A percentile compares a stretch with the other conserved stretches of the same genome.
Conservation (phyloP, 2,113 vertebrate genomes). For the Ictalurus punctatus region DNA sequence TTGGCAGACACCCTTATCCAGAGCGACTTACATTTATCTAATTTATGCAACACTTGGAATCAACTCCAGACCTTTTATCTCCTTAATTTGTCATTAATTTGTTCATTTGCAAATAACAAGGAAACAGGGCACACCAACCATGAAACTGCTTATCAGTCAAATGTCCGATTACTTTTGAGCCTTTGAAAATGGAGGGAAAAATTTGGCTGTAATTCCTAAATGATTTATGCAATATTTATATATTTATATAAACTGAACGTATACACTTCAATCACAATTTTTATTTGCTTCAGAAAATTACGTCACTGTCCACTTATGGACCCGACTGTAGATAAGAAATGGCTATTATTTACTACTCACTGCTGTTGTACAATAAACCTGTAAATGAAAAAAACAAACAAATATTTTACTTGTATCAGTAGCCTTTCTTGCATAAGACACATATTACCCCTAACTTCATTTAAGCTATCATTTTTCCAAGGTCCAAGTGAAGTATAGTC, state of each 20-base stretch:
- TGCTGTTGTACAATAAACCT: conserved; percentile 7
- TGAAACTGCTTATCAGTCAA: neutral
- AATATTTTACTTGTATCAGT: conserved; percentile 9
- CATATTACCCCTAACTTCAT: conserved; percentile 31
- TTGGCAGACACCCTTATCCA: no score
- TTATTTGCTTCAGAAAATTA: neutral
- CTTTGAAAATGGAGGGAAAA: neutral
- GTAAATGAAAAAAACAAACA: neutral
- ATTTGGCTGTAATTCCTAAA: neutral
- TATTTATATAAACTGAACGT: neutral
- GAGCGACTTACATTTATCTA: no score
- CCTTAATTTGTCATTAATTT: neutral
- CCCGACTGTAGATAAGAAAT: neutral
- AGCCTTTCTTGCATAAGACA: conserved; percentile 24
- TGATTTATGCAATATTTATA: neutral
- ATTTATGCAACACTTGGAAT: neutral
- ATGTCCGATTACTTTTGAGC: neutral
- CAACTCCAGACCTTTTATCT: neutral
- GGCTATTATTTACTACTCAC: neutral
- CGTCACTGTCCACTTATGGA: neutral
- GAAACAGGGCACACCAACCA: neutral
- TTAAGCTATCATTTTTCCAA: conserved; percentile 31
- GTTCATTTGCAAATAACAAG: neutral
- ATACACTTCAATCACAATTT: neutral
- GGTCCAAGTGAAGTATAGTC: conserved; percentile 38